A percentile compares a stretch with the other conserved stretches of the same genome.
These are phyloP conservation scores for Timandra comae DNA, from an alignment of 2,888 invertebrate genomes.

Conservation along the genomic window DNA sequence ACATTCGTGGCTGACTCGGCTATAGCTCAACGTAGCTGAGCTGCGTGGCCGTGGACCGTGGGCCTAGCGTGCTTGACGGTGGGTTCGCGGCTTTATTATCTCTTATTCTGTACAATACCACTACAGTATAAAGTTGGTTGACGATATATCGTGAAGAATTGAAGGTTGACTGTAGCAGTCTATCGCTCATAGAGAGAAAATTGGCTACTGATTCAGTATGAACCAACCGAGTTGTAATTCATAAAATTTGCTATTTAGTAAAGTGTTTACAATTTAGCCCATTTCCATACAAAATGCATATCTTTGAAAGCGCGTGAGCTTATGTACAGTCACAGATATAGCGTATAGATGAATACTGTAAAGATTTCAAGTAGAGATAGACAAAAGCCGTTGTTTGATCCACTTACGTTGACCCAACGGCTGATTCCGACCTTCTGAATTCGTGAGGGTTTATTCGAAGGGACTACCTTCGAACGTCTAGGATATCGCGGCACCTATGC, in stretches of 20 bases:
- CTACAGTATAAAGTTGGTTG: no score
- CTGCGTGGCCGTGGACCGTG: no score
- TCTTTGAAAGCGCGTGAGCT: constrained; percentile 24
- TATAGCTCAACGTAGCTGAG: no score
- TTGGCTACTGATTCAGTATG: no score
- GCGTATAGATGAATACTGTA: constrained; percentile 19
- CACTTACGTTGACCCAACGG: constrained; percentile 25
- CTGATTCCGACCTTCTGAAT: constrained; percentile 18
- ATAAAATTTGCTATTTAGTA: constrained; percentile 6
- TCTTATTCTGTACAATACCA: no score
- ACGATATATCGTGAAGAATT: no score
- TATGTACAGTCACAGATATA: constrained; percentile 26
- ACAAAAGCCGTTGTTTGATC: constrained; percentile 5
- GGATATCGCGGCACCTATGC: constrained; percentile 22
- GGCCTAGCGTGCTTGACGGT: no score
- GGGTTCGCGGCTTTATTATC: no score
- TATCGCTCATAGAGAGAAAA: no score
- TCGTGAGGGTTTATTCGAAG: constrained; percentile 6
- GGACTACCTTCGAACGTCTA: constrained; percentile 12
- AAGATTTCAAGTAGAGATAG: constrained; percentile 9
- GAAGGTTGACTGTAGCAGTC: no score
- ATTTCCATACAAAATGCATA: constrained; percentile 13
- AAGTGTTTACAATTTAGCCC: constrained; percentile 10
- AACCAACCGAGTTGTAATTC: no score
- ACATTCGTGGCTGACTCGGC: no score